Base-by-base conservation (phyloP, 2,113 vertebrate species). In the Pedionomus torquatus region DNA sequence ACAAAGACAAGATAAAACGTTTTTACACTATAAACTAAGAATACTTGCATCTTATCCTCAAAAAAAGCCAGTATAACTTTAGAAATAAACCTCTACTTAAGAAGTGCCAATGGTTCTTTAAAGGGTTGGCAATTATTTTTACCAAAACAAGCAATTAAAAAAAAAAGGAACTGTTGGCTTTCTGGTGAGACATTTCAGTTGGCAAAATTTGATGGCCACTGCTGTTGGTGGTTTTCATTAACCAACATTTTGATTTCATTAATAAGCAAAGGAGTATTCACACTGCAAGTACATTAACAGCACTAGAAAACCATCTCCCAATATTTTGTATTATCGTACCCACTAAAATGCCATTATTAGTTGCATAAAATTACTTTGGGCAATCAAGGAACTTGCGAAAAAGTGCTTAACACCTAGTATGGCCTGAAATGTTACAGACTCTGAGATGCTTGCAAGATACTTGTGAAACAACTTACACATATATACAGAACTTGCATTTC, bases 391-490 rank as follows among this genome's bases (percentile, higher is more conserved):
- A 66, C n/a, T 84, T 65, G 78, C 37, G 83, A 76, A 81, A 80
- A 79, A 69, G 17, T 39, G 35, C 17, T 39, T 83, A 97, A 91
- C 81, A 95, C 68, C 46, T 95, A 76, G 28, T 43, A 74, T 93
- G 84, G 41, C 87, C 90, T 68, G 33, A 37, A 89, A 78, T 72
- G 60, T 61, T 91, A 66, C 58, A 88, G 24, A 85, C 57, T 94
- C 64, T 72, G 74, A 48, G 55, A 93, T 94, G 52, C 21, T 89
- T 94, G 31, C 70, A 94, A 96, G 79, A 83, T 91, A 64, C 85
- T 96, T 96, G 48, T 97, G 93, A 96, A 96, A 90, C 70, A 97
- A 91, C 25, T 95, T 96, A 90, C 20, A 37, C 41, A 52, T 94
- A 24, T 74, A 93, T 92, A 77, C 28, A 94, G 95, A 93, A 94